Conservation (phyloP, 2,888 invertebrate species). For the Callyntrura sp. region DNA sequence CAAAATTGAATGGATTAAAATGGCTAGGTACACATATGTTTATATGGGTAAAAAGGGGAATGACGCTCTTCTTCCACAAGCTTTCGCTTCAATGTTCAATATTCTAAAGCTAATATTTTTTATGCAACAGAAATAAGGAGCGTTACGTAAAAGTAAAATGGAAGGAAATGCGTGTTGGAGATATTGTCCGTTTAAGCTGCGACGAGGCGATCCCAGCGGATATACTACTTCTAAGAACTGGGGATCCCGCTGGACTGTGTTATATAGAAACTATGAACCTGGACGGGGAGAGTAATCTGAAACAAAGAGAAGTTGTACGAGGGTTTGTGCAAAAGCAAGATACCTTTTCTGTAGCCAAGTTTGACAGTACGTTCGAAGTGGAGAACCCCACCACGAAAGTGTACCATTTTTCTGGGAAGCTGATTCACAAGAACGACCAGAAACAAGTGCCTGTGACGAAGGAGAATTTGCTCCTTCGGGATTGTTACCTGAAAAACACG, state of each 20-base stretch:
- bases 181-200: conserved; percentile 97
- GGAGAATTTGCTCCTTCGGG: conserved; percentile 96
- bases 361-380: conserved; percentile 94
- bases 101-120: neutral
- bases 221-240: conserved; percentile 94
- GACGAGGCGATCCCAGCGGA: conserved; percentile 99
- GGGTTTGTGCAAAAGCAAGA: conserved; percentile 89
- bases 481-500: conserved; percentile 98
- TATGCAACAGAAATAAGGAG: conserved; percentile 90
- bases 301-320: conserved; percentile 94
- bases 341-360: conserved; percentile 85
- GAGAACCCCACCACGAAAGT: conserved; percentile 98
- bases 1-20: no score
- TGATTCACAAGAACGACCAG: conserved; percentile 88
- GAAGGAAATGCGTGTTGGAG: conserved; percentile 96
- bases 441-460: conserved; percentile 92
- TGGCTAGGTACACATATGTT: no score
- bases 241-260: conserved; percentile 95
- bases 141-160: conserved; percentile 94
- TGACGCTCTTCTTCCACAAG: no score
- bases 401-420: conserved; percentile 96
- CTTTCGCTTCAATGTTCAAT: no score
- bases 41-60: no score
- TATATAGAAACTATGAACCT: conserved; percentile 98
- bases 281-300: conserved; percentile 98